phyloP scores from a whole-genome alignment of 2,797 vertebrate genomes.

The Tachyglossus aculeatus region DNA sequence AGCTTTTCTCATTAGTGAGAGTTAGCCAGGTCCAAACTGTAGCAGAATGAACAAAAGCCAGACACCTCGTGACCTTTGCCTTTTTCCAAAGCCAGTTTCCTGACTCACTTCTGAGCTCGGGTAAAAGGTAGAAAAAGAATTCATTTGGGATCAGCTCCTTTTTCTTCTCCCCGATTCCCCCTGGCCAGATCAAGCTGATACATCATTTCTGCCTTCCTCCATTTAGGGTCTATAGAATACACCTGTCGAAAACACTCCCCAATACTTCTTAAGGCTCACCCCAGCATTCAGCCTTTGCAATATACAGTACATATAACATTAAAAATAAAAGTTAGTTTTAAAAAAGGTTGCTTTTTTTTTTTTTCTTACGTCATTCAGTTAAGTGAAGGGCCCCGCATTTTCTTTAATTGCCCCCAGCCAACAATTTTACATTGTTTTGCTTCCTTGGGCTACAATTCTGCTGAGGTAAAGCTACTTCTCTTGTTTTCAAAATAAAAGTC shows the following conservation, averaged over 20 bases:
- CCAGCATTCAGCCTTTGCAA: slow-evolving; percentile 41
- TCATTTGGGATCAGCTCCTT: accelerated
- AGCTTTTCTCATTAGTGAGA: not conserved
- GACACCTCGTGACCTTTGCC: not conserved
- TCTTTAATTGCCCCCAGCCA: not conserved
- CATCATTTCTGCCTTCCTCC: not conserved
- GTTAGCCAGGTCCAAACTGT: not conserved
- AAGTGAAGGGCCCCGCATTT: accelerated
- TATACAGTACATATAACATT: slow-evolving; percentile 6
- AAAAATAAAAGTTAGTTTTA: slow-evolving; percentile 26
- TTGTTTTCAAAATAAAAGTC: not conserved
- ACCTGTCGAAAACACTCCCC: not conserved
- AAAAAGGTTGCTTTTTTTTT: slow-evolving; percentile 7
- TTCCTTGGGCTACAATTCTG: not conserved
- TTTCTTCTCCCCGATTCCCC: slow-evolving; percentile 4
- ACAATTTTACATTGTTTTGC: not conserved
- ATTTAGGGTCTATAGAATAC: not conserved
- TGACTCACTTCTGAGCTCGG: not conserved
- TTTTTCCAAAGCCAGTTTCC: not conserved
- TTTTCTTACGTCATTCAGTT: accelerated
- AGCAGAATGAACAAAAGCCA: not conserved
- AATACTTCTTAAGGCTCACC: slow-evolving; percentile 50
- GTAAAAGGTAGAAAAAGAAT: not conserved
- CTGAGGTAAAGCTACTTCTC: slow-evolving; percentile 7
- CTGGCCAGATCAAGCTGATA: not conserved